These are phyloP conservation scores for Psilopogon haemacephalus DNA, from an alignment of 2,113 vertebrate genomes.

Conservation along the genomic window DNA sequence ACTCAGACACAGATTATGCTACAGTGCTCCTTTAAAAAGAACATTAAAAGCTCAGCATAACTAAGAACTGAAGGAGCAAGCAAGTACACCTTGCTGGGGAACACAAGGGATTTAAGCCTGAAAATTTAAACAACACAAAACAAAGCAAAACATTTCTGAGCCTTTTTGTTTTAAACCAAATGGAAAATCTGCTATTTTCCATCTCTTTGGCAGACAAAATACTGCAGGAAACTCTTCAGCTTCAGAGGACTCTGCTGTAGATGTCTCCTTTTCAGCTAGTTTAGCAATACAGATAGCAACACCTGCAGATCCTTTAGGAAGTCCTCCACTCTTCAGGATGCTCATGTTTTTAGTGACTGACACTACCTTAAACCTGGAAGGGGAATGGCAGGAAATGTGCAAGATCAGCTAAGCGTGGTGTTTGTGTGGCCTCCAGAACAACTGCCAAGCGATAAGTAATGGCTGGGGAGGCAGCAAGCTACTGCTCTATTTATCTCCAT, in stretches of 20 bases:
- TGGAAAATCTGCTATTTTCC: background rate
- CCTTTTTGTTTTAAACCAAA: background rate
- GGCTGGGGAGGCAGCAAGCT: slow-evolving; percentile 21
- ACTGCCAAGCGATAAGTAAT: slow-evolving; percentile 19
- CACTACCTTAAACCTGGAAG: slow-evolving; percentile 38
- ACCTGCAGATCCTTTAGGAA: slow-evolving; percentile 57
- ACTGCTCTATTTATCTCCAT: slow-evolving; percentile 44
- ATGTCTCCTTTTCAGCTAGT: background rate
- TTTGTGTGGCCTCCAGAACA: slow-evolving; percentile 44
- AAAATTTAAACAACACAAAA: background rate
- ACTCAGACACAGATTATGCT: background rate
- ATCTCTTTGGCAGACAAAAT: slow-evolving; percentile 10
- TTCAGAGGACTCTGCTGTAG: slow-evolving; percentile 4
- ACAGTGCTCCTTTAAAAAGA: background rate
- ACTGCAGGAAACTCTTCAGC: slow-evolving; percentile 44
- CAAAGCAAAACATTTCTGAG: background rate
- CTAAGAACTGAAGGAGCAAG: background rate
- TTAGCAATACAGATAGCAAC: slow-evolving; percentile 16
- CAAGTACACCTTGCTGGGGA: background rate
- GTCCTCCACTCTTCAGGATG: background rate
- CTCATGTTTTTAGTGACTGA: slow-evolving; percentile 7
- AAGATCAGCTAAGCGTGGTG: slow-evolving; percentile 41
- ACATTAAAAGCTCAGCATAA: background rate
- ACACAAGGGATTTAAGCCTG: background rate
- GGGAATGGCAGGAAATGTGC: slow-evolving; percentile 40